A percentile compares a stretch with the other conserved stretches of the same genome.
phyloP scores from a whole-genome alignment of 2,888 invertebrate species.

The Pasiphila rectangulata region DNA sequence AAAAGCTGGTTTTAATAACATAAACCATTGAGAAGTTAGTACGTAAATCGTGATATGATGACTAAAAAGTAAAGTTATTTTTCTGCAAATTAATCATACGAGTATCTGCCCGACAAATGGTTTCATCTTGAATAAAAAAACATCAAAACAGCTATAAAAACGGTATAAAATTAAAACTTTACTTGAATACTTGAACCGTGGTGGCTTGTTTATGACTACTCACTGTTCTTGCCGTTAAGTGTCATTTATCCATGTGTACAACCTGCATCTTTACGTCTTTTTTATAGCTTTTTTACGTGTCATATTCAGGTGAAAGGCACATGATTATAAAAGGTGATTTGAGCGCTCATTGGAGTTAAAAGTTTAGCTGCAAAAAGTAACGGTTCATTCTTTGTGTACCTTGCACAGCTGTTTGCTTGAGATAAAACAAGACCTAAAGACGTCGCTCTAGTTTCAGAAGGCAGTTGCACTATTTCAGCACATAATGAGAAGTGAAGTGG shows the following conservation, averaged over 20 bases:
- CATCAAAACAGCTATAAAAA: slow-evolving; percentile 22
- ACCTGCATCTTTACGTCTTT: not conserved
- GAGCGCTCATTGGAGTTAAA: not conserved
- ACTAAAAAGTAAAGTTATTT: no score
- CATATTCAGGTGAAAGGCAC: not conserved
- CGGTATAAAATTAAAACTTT: slow-evolving; percentile 23
- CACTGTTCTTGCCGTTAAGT: slow-evolving; percentile 19
- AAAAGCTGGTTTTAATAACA: no score
- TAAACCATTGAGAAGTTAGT: no score
- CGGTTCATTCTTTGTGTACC: no score
- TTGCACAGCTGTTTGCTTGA: not conserved
- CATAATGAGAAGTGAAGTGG: slow-evolving; percentile 12
- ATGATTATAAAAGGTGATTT: not conserved
- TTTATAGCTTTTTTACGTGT: slow-evolving; percentile 5
- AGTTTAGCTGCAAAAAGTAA: not conserved
- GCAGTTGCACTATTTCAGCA: not conserved
- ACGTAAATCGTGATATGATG: no score
- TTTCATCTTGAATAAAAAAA: no score
- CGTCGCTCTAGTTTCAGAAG: not conserved
- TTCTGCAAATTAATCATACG: no score
- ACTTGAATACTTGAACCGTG: slow-evolving; percentile 20
- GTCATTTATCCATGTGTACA: slow-evolving; percentile 10
- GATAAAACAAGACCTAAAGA: not conserved
- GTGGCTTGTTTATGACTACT: slow-evolving; percentile 28
- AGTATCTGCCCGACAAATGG: no score